Evolutionary conservation across 2,888 invertebrate species (phyloP), one percentile per base, ranked within the genome.

Genomic region (Parnassius mnemosyne): DNA sequence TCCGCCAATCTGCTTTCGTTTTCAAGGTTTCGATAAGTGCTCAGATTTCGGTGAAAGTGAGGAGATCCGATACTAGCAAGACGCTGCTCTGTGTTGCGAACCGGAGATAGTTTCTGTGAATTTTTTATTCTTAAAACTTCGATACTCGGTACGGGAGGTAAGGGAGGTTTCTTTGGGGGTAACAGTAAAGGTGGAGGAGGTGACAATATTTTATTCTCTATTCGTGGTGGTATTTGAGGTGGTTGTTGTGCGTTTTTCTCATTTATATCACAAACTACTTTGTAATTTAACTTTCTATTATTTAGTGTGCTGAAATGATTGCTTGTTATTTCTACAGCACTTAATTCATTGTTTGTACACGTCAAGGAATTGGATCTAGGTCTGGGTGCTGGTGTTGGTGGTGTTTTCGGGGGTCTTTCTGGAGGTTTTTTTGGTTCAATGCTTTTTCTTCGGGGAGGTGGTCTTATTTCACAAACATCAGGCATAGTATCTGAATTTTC

Each of bases 111-210:
- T 68, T 89, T 91, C 67, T 84, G 86, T 0, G 87, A 84, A 68
- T 87, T 93, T 76, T 93, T 93, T 74, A 93, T 84, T 73, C 94
- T 84, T 69, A 94, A 77, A 9, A 93, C 92, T 78, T 94, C 94
- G 69, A 94, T 85, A 64, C 94, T 94, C 9, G 94, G 94, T 52
- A 94, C 93, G 20, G 95, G 95, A 64, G 95, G 95, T 72, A 95
- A 79, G 42, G 95, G 95, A 47, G 95, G 95, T 81, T 95, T 95
- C 76, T 94, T 94, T 10, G 95, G 95, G 41, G 94, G 94, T 71
- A 94, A 73, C 58, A 93, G 80, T 49, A 93, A 70, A 53, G 93
- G 93, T 1, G 93, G 92, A 1, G 93, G 89, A 46, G 89, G 91
- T 12, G 89, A 80, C 2, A 90, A 68, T 1, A 78, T 80, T 70